Evolutionary conservation across 2,888 invertebrate genomes (phyloP), one percentile per base, ranked within the genome.

Genomic region (Petrolisthes manimaculis): DNA sequence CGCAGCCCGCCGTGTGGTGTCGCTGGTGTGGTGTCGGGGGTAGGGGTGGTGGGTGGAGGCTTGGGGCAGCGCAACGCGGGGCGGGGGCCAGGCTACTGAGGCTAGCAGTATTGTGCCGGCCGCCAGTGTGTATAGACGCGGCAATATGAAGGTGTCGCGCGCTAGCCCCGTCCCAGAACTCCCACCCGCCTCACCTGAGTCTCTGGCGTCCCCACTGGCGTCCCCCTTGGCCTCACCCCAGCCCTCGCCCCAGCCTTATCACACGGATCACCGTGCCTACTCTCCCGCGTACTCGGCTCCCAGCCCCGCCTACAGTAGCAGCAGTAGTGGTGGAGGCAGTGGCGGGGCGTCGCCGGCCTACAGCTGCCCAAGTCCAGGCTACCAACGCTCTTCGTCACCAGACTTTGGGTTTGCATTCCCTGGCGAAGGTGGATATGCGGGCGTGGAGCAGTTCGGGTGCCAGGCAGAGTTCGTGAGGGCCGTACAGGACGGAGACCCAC

Each of bases 401-500:
- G 86, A 89, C 78, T 89, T 89, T 56, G 84, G 78, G 37, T 87
- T 84, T 24, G 74, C 84, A 37, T 89, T 85, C 81, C 81, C 82
- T 12, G 84, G 86, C 5, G 86, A 83, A 8, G 84, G 86, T 5
- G 89, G 89, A 6, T 88, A 90, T 67, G 51, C 80, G 71, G 86
- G 85, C 69, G 89, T 82, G 79, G 86, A 85, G 74, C 79, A 81
- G 82, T 90, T 90, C 79, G 90, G 90, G 21, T 90, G 90, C 67
- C 90, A 90, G 77, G 90, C 86, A 1, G 90, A 90, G 78, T 90
- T 90, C 81, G 83, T 88, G 77, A 55, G 84, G 67, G 90, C 90
- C 2, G 90, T 90, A 12, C 89, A 83, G 51, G 89, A 89, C 51
- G 90, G 90, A 21, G 86, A 90, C 83, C 87, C 89, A 0, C 83